Conservation (phyloP, 2,888 invertebrate genomes). For the Eutolmus rufibarbis region DNA sequence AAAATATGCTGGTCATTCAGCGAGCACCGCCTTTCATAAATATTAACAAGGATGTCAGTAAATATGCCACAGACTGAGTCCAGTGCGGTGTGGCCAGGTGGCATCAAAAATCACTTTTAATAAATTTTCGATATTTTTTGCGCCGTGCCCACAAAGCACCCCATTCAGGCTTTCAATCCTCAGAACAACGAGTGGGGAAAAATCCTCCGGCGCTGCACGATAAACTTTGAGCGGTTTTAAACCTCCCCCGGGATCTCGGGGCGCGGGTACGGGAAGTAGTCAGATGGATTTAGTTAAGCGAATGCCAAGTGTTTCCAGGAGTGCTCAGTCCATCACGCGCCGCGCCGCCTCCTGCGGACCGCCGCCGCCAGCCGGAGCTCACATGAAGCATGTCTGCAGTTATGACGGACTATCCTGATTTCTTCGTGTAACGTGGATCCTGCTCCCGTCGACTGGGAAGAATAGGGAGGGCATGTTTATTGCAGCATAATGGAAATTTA, state of each 20-base stretch:
- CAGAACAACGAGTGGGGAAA: background rate
- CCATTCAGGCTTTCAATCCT: constrained; percentile 11
- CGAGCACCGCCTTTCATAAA: constrained; percentile 40
- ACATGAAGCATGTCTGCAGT: background rate
- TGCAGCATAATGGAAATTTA: constrained; percentile 44
- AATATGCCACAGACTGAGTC: constrained; percentile 42
- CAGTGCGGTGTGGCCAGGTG: constrained; percentile 22
- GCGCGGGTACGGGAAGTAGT: background rate
- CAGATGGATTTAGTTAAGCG: constrained; percentile 32
- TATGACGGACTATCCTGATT: constrained; percentile 24
- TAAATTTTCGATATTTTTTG: constrained; percentile 39
- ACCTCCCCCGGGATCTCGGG: background rate
- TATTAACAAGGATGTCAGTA: constrained; percentile 44
- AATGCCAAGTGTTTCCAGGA: constrained; percentile 35
- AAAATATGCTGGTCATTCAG: constrained; percentile 35
- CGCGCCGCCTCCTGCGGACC: background rate
- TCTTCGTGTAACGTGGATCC: background rate
- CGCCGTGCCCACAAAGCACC: constrained; percentile 6
- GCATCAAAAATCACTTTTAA: constrained; percentile 43
- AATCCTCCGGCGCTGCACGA: constrained; percentile 3
- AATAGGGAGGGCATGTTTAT: constrained; percentile 37
- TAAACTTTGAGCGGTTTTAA: constrained; percentile 24
- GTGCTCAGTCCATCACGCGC: constrained; percentile 22
- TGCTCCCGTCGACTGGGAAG: background rate
- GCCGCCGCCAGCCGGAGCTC: background rate